Evolutionary conservation across 2,888 invertebrate species (phyloP).

Genomic region (Perdita meconis): DNA sequence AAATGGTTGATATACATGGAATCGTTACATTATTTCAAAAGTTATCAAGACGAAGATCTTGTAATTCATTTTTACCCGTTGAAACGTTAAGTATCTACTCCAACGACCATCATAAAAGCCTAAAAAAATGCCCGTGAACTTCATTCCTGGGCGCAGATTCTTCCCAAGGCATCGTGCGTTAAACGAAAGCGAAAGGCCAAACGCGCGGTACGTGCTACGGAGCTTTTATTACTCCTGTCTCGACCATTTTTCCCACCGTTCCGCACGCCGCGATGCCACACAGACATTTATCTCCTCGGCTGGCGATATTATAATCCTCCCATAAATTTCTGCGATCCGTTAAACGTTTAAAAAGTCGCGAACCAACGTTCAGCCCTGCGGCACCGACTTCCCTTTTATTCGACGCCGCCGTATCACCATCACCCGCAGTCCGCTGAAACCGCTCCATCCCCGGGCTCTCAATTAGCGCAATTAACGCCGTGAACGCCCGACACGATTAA

Average conservation of each 20-base stretch:
- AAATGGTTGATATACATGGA: too few relatives aligned
- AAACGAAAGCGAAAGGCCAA: slow-evolving; percentile 22
- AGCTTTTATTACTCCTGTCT: slow-evolving; percentile 33
- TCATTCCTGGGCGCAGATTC: too few relatives aligned
- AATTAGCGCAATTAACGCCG: slow-evolving; percentile 38
- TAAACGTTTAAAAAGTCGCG: slow-evolving; percentile 40
- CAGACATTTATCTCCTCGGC: slow-evolving; percentile 46
- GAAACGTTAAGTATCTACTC: too few relatives aligned
- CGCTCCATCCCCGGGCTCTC: not conserved
- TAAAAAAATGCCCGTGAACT: too few relatives aligned
- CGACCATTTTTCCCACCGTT: slow-evolving; percentile 42
- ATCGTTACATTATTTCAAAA: too few relatives aligned
- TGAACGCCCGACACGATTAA: slow-evolving; percentile 2
- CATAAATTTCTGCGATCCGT: slow-evolving; percentile 61
- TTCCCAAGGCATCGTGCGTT: too few relatives aligned
- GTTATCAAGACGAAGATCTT: too few relatives aligned
- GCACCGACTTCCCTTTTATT: slow-evolving; percentile 22
- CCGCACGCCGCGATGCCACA: slow-evolving; percentile 23
- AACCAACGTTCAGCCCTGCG: slow-evolving; percentile 9
- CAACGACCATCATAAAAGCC: too few relatives aligned
- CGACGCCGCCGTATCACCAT: not conserved
- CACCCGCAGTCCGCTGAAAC: not conserved
- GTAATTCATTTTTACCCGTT: too few relatives aligned
- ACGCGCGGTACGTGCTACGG: not conserved
- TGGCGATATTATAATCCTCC: slow-evolving; percentile 52